A percentile compares a stretch with the other conserved stretches of the same genome.
Evolutionary conservation across 2,797 vertebrate species (phyloP).

Genomic region (Bovichtus variegatus): DNA sequence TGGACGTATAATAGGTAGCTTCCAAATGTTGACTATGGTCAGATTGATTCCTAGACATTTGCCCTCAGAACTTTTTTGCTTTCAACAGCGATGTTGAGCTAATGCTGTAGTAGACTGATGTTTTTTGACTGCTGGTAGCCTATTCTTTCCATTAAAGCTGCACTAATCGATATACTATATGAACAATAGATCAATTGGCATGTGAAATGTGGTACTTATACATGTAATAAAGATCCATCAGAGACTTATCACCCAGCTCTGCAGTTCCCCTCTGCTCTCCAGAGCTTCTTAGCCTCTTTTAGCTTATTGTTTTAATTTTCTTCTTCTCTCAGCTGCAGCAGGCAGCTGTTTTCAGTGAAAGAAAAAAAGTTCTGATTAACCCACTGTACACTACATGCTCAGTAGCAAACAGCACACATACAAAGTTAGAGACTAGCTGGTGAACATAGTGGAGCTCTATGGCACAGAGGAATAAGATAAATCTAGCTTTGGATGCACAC

Average conservation of each 20-base stretch:
- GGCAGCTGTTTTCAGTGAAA: too few species aligned
- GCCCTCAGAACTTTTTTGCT: background rate
- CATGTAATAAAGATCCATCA: background rate
- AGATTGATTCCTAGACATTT: background rate
- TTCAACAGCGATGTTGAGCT: background rate
- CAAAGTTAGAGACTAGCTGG: too few species aligned
- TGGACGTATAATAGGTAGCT: conserved; percentile 92
- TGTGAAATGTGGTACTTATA: background rate
- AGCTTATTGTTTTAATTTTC: too few species aligned
- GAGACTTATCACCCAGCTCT: too few species aligned
- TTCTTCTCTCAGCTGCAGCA: too few species aligned
- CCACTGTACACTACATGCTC: too few species aligned
- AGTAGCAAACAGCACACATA: too few species aligned
- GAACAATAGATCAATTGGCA: background rate
- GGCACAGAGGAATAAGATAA: background rate
- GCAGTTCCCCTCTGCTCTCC: too few species aligned
- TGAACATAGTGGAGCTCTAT: too few species aligned
- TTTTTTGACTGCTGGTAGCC: background rate
- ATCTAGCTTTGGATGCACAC: background rate
- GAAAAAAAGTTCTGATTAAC: too few species aligned
- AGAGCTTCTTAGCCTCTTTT: too few species aligned
- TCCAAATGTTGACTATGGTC: background rate
- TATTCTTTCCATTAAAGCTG: background rate
- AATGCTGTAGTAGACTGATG: background rate
- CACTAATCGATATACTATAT: background rate